Base-by-base conservation (phyloP, 2,113 vertebrate species). In the Bostrychus sinensis region DNA sequence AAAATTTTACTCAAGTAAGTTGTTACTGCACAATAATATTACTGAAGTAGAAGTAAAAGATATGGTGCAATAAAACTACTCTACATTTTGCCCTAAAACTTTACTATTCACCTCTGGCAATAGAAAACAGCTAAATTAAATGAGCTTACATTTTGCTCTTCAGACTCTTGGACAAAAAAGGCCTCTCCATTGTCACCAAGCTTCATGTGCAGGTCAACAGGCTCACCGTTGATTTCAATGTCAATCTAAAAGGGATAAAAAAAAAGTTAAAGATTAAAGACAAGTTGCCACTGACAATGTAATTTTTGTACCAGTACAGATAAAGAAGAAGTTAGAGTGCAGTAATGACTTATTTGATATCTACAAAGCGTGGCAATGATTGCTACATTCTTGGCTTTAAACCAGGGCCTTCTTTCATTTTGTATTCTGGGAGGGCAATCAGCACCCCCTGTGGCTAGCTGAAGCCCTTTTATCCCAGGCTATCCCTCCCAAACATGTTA, bases 121-220 rank as follows among this genome's bases (percentile, higher is more conserved):
- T n/a, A n/a, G n/a, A n/a, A n/a, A n/a, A n/a, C n/a, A n/a, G n/a
- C n/a, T n/a, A n/a, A n/a, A n/a, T n/a, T n/a, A n/a, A n/a, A n/a
- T n/a, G n/a, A n/a, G 75, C 95, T 96, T 90, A 99, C 97, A 71
- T 96, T 93, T 75, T 92, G 91, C 77, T 95, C 93, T 77, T 95
- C 95, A 0, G 94, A 89, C 89, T 99, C 97, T 83, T 99, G 94
- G 23, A 99, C 97, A 78, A 99, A 99, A 89, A 99, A 99, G 59
- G 97, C 97, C 91, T 99, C 97, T 84, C 97, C 97, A 56, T 98
- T 99, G 84, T 99, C 97, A 42, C 97, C 97, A 25, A 99, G 86
- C 77, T 99, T 99, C 97, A 99, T 99, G 77, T 99, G 97, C 88
- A 99, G 92, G 66, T 98, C 95, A 58, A 98, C 96, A 0, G 95